A percentile compares a stretch with the other conserved stretches of the same genome.
These are phyloP conservation scores for Macaca mulatta DNA, from an alignment of 2,113 vertebrate genomes.

Conservation along the genomic window DNA sequence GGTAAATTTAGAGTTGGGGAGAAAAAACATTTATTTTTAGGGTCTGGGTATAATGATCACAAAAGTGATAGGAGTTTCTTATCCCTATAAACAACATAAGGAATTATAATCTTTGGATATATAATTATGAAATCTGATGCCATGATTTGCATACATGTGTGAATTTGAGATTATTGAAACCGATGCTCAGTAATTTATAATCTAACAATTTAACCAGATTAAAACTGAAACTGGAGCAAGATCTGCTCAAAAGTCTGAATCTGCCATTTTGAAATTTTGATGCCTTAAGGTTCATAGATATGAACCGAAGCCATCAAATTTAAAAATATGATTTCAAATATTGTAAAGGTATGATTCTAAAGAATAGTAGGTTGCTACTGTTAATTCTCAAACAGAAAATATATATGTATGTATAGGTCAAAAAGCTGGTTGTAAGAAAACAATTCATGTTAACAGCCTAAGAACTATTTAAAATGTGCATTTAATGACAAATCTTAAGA, in stretches of 20 bases:
- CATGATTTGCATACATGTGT: neutral
- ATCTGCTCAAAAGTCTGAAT: neutral
- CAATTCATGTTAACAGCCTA: neutral
- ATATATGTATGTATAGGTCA: neutral
- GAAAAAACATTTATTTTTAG: neutral
- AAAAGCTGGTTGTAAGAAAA: neutral
- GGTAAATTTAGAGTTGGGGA: neutral
- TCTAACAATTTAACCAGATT: slow-evolving; percentile 18
- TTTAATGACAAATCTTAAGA: neutral
- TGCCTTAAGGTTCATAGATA: neutral
- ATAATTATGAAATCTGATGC: neutral
- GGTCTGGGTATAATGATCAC: neutral
- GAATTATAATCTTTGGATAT: neutral
- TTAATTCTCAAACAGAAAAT: neutral
- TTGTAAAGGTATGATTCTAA: neutral
- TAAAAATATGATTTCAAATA: neutral
- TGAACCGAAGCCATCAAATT: neutral
- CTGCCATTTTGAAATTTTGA: neutral
- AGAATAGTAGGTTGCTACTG: neutral
- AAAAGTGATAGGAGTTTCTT: neutral
- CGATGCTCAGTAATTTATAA: neutral
- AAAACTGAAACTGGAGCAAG: neutral
- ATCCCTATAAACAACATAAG: neutral
- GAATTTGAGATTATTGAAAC: neutral
- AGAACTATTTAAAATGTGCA: neutral